phyloP scores from a whole-genome alignment of 2,888 invertebrate species.

The Chydorus sphaericus region DNA sequence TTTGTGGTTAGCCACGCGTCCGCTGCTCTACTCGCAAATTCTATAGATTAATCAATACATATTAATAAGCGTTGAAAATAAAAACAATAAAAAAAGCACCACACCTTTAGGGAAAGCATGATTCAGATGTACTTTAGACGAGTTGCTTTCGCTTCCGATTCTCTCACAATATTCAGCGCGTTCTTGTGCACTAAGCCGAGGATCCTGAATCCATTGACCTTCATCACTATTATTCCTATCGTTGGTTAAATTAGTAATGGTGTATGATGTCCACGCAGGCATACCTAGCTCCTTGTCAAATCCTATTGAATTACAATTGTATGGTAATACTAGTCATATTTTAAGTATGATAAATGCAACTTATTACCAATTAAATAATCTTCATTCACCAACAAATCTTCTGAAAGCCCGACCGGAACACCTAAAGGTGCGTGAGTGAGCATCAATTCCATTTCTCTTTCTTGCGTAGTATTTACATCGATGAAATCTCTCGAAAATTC shows the following conservation, averaged over 20 bases:
- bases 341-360: neutral
- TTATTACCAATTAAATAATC: neutral
- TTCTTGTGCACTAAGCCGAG: neutral
- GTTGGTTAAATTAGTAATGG: neutral
- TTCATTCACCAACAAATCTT: neutral
- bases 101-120: neutral
- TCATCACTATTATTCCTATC: neutral
- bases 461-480: neutral
- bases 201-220: neutral
- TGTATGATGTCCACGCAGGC: neutral
- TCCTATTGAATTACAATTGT: neutral
- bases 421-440: neutral
- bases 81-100: neutral
- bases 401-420: neutral
- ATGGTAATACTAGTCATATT: neutral
- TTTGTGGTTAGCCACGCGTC: constrained; percentile 5
- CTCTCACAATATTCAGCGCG: neutral
- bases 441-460: neutral
- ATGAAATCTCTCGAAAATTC: neutral
- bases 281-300: neutral
- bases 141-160: neutral
- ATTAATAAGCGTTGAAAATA: neutral
- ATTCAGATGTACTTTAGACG: neutral
- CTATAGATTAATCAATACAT: neutral
- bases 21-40: neutral